Evolutionary conservation across 2,888 invertebrate species (phyloP).

Genomic region (Odontocolon sp.): DNA sequence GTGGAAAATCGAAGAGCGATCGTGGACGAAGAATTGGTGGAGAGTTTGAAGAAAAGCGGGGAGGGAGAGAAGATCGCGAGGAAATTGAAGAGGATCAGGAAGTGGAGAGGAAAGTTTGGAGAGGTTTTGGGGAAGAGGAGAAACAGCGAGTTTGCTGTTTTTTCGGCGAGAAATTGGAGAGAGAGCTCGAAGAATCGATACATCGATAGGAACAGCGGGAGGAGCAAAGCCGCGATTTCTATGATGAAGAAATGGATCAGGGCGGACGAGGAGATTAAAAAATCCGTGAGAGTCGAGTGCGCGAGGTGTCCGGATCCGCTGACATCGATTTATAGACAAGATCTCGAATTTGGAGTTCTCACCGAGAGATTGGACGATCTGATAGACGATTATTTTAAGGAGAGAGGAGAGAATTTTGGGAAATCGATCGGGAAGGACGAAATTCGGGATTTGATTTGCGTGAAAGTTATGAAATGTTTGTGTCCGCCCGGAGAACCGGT

Average conservation of each 20-base stretch:
- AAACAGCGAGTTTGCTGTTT: constrained; percentile 84
- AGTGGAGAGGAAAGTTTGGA: constrained; percentile 85
- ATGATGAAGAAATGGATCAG: constrained; percentile 87
- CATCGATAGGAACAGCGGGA: constrained; percentile 82
- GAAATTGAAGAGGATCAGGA: constrained; percentile 83
- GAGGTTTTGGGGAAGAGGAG: constrained; percentile 81
- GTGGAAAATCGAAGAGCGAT: constrained; percentile 89
- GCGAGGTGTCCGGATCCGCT: constrained; percentile 88
- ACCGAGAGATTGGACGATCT: constrained; percentile 90
- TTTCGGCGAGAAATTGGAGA: constrained; percentile 81
- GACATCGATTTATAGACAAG: constrained; percentile 86
- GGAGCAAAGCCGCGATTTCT: constrained; percentile 84
- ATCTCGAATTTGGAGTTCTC: constrained; percentile 90
- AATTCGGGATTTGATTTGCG: constrained; percentile 87
- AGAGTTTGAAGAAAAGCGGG: constrained; percentile 83
- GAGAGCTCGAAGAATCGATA: constrained; percentile 63
- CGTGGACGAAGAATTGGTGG: constrained; percentile 83
- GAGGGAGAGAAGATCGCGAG: constrained; percentile 82
- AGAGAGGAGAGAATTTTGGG: constrained; percentile 56
- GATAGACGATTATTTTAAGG: constrained; percentile 84
- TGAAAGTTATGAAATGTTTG: constrained; percentile 89
- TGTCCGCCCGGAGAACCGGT: constrained; percentile 98
- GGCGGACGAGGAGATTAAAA: constrained; percentile 84
- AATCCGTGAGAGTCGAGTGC: constrained; percentile 82
- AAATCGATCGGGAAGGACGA: constrained; percentile 70